Conservation (phyloP, 1,140 invertebrate genomes). For the Leptopilina boulardi region DNA sequence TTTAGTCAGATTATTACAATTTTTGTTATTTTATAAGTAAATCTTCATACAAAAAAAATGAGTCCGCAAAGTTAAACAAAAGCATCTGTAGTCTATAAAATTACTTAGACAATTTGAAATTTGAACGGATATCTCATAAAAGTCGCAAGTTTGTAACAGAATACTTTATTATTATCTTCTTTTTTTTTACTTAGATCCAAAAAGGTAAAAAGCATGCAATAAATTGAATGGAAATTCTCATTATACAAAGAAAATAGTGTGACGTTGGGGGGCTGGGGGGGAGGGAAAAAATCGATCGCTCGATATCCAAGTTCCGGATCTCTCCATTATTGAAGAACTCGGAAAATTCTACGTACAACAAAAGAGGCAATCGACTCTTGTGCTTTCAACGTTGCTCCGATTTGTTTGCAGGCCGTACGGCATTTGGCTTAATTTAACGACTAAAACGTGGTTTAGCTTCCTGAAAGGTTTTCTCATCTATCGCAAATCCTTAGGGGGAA, state of each 20-base stretch:
- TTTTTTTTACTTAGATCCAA: not conserved
- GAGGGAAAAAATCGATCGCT: constrained; percentile 8
- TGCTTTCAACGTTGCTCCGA: constrained; percentile 44
- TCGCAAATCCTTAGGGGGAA: constrained; percentile 38
- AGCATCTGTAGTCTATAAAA: too few species aligned
- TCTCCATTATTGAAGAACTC: constrained; percentile 57
- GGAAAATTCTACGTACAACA: constrained; percentile 51
- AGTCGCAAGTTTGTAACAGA: too few species aligned
- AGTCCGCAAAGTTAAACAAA: too few species aligned
- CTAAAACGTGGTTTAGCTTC: constrained; percentile 47
- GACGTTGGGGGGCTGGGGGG: too few species aligned
- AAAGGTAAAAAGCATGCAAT: not conserved
- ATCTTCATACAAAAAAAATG: too few species aligned
- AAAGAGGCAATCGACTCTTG: constrained; percentile 55
- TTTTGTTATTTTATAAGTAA: too few species aligned
- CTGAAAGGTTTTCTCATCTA: constrained; percentile 44
- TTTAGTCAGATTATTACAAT: too few species aligned
- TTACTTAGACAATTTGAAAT: too few species aligned
- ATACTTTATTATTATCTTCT: too few species aligned
- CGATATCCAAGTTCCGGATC: constrained; percentile 40
- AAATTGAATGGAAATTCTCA: not conserved
- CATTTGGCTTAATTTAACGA: constrained; percentile 63
- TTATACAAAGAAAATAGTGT: constrained; percentile 26
- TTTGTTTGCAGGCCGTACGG: constrained; percentile 56
- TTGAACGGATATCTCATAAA: too few species aligned